Base-by-base conservation (phyloP, 2,888 invertebrate species). In the Volucella inanis region DNA sequence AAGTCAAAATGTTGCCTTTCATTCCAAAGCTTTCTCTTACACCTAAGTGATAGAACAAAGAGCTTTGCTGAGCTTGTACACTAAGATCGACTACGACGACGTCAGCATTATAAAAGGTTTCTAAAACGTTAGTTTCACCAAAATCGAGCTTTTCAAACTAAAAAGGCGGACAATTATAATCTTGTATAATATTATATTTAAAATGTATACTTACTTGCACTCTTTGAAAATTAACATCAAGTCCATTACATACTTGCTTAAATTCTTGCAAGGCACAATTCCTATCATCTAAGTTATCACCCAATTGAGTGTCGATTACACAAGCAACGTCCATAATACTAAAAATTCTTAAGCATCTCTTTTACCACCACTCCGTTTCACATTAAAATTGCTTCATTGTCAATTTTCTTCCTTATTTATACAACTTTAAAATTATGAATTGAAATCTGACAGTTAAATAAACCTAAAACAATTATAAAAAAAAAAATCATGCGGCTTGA, bases 101-200 rank as follows among this genome's bases (percentile, higher is more conserved):
- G 92, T 99, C 99, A 0, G 99, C 99, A 94, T 98, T 98, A 93
- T 99, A 99, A 93, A 99, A 99, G 88, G 95, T 96, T 91, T 99
- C 98, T 89, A 99, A 93, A 0, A 97, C 97, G 92, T 97, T 97
- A 12, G 98, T 96, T 93, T 99, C 99, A 0, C 99, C 99, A 93
- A 98, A 99, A 93, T 99, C 99, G 88, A 99, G 93, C 91, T 98
- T 98, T 91, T 99, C 98, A 94, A 98, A 99, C 96, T 97, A 81
- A 94, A 94, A 52, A 75, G 57, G 57, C 47, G 14, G 50, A 18
- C 18, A 64, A 39, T 50, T 39, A 41, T 22, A 18, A 18, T 50
- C 10, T 49, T 47, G 3, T 15, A 50, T 10, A 11, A 54, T 31
- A 8, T 2, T 39, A 8, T 38, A 10, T 74, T 71, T 52, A 2